Evolutionary conservation across 2,888 invertebrate genomes (phyloP).

Genomic region (Tanypteryx hageni): DNA sequence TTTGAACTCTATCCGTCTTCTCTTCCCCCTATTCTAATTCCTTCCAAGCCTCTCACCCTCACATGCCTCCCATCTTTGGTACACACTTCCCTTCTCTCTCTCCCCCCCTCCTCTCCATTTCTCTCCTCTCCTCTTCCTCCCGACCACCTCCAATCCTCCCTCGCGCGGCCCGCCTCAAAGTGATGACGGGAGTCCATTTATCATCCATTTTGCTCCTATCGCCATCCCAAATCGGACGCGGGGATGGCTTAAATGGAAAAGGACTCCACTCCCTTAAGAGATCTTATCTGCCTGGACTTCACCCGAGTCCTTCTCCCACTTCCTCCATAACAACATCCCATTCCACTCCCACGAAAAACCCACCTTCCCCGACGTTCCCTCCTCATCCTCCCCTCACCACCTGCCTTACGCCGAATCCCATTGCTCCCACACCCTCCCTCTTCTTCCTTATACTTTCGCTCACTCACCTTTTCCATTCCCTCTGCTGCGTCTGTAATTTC

Average conservation of each 20-base stretch:
- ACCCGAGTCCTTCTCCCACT: neutral
- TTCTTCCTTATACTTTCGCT: neutral
- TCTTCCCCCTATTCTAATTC: neutral
- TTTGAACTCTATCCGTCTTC: neutral
- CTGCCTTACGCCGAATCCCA: neutral
- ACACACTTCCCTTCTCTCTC: neutral
- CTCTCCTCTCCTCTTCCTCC: neutral
- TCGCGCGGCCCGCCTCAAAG: conserved; percentile 51
- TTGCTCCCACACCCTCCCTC: neutral
- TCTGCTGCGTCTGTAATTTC: too few relatives aligned
- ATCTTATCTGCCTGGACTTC: conserved; percentile 15
- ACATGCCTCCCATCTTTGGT: neutral
- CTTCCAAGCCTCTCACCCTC: neutral
- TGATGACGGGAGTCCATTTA: conserved; percentile 61
- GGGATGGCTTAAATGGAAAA: conserved; percentile 62
- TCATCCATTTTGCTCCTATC: conserved; percentile 60
- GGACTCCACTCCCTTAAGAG: conserved; percentile 4
- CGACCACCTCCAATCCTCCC: neutral
- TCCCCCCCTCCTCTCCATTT: neutral
- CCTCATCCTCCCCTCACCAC: neutral
- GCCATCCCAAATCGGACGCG: conserved; percentile 55
- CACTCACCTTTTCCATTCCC: neutral
- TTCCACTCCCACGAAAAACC: conserved; percentile 8
- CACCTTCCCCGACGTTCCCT: neutral
- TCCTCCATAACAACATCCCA: conserved; percentile 17